phyloP scores from a whole-genome alignment of 2,888 invertebrate species.

The Rhagophthalmus giganteus region DNA sequence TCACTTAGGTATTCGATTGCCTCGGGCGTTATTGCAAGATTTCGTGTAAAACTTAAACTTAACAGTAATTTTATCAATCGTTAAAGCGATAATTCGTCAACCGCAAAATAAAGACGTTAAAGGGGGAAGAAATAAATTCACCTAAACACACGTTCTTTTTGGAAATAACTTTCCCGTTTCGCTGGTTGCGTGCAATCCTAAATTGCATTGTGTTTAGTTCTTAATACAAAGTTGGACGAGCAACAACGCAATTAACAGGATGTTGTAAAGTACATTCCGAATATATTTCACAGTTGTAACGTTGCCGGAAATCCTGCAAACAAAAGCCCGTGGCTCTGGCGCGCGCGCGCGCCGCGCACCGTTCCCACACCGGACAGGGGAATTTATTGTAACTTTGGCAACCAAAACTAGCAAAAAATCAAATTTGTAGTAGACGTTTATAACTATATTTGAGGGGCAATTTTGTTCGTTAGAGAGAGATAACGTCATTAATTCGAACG shows the following conservation, averaged over 20 bases:
- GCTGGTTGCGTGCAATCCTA: conserved; percentile 41
- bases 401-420: conserved; percentile 26
- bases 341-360: conserved; percentile 16
- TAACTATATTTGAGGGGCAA: no score
- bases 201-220: conserved; percentile 41
- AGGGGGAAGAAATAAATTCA: conserved; percentile 15
- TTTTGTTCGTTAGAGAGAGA: no score
- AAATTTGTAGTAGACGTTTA: conserved; percentile 32
- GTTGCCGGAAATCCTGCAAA: conserved; percentile 28
- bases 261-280: conserved; percentile 39
- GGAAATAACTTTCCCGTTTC: conserved; percentile 29
- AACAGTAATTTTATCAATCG: no score
- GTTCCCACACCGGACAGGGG: conserved; percentile 21
- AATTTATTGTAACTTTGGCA: conserved; percentile 22
- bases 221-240: conserved; percentile 41
- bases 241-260: conserved; percentile 46
- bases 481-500: no score
- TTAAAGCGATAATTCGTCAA: no score
- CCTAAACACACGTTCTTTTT: conserved; percentile 15
- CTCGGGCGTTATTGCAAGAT: no score
- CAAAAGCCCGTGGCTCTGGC: conserved; percentile 22
- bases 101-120: conserved; percentile 3
- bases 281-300: conserved; percentile 33
- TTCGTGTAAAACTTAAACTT: no score
- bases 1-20: no score